Conservation (phyloP, 1,140 invertebrate species). For the Drosophila nikananu region DNA sequence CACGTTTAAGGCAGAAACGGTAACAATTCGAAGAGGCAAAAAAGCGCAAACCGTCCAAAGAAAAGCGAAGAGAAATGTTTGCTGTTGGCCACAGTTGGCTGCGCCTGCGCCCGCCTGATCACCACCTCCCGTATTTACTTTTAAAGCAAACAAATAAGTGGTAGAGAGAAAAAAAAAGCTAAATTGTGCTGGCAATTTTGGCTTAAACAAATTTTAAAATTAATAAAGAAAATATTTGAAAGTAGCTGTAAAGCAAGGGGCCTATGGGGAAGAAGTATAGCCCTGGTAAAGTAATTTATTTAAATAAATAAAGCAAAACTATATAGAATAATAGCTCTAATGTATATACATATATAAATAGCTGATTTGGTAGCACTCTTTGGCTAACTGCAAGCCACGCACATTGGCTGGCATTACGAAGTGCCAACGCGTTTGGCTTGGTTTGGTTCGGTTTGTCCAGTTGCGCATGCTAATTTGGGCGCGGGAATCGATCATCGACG, state of each 20-base stretch:
- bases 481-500: slow-evolving; percentile 64
- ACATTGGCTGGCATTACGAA: slow-evolving; percentile 35
- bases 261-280: not conserved
- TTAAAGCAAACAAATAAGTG: slow-evolving; percentile 50
- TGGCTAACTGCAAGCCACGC: slow-evolving; percentile 40
- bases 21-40: slow-evolving; percentile 33
- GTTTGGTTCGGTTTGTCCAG: slow-evolving; percentile 41
- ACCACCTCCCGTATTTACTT: slow-evolving; percentile 67
- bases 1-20: slow-evolving; percentile 64
- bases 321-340: too few species aligned
- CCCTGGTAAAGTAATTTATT: not conserved
- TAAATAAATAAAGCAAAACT: not conserved
- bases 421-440: slow-evolving; percentile 23
- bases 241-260: not conserved
- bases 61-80: slow-evolving; percentile 69
- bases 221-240: not conserved
- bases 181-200: not conserved
- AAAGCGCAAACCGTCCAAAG: slow-evolving; percentile 15
- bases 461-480: slow-evolving; percentile 76
- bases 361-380: slow-evolving; percentile 6
- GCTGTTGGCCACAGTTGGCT: slow-evolving; percentile 65
- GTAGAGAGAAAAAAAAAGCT: not conserved
- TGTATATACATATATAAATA: slow-evolving; percentile 1
- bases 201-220: not conserved
- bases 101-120: slow-evolving; percentile 47